Evolutionary conservation across 2,888 invertebrate species (phyloP), one percentile per base, ranked within the genome.

Genomic region (Epinotia ramella): DNA sequence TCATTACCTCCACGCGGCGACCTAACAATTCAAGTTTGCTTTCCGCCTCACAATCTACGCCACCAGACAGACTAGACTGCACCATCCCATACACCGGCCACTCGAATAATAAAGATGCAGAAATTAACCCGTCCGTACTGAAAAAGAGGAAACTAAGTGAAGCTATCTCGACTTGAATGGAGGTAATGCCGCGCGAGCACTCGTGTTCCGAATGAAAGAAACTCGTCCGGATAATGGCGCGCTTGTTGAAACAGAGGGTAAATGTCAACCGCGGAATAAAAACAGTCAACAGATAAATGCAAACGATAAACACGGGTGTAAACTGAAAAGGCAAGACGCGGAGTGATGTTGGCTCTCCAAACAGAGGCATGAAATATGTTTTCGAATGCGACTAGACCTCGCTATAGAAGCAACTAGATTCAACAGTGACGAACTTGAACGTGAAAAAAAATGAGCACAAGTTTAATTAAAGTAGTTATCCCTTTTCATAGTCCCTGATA

Each of bases 231-330:
- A 86, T 86, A 87, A 87, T 86, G 87, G 86, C 83, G 85, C 85
- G 90, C 86, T 87, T 92, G 91, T 92, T 92, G 92, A 88, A 90
- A 91, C 89, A 90, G 92, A 92, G 94, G 93, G 94, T 91, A 89
- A 92, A 93, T 91, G 94, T 93, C 92, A 93, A 93, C 93, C 84
- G 86, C 84, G 90, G 93, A 94, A 94, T 94, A 93, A 91, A 94
- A 94, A 94, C 93, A 91, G 94, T 94, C 94, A 94, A 94, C 94
- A 94, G 93, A 94, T 92, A 94, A 94, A 94, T 92, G 93, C 90
- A 90, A 90, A 94, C 88, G 94, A 93, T 93, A 91, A 94, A 94
- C 94, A 94, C 86, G 89, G 87, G 90, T 83, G 87, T 86, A 84
- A 87, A 88, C 89, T 91, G 91, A 90, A 93, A 89, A 90, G 90